phyloP scores from a whole-genome alignment of 2,888 invertebrate genomes.

The Villa cingulata region DNA sequence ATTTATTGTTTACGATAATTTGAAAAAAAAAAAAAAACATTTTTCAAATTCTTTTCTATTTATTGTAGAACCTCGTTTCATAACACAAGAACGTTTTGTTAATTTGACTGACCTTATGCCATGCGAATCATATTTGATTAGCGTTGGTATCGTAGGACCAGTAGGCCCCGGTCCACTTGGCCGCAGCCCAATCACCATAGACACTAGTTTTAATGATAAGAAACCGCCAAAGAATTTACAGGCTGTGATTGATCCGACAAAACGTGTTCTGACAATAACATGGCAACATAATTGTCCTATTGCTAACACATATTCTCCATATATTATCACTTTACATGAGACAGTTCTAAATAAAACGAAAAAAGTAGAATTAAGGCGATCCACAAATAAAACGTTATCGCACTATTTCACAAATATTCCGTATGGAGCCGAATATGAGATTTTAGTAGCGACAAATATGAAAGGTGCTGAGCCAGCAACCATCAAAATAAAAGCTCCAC shows the following conservation, averaged over 20 bases:
- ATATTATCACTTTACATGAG: constrained; percentile 41
- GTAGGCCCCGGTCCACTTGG: constrained; percentile 52
- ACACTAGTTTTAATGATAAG: constrained; percentile 49
- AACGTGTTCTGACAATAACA: constrained; percentile 43
- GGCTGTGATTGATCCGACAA: constrained; percentile 33
- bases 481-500: constrained; percentile 41
- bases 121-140: constrained; percentile 61
- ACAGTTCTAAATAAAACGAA: constrained; percentile 33
- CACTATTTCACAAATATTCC: constrained; percentile 43
- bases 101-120: constrained; percentile 49
- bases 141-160: constrained; percentile 51
- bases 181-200: constrained; percentile 37
- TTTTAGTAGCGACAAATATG: constrained; percentile 36
- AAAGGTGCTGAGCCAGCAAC: constrained; percentile 31
- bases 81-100: constrained; percentile 42
- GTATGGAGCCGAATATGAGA: constrained; percentile 40
- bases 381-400: constrained; percentile 37
- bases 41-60: no score
- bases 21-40: no score
- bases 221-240: constrained; percentile 56
- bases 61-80: constrained; percentile 36
- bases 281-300: constrained; percentile 61
- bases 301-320: constrained; percentile 17
- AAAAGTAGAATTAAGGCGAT: constrained; percentile 39
- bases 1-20: no score